Base-by-base conservation (phyloP, 2,113 vertebrate genomes). In the Dolichotis patagonum region DNA sequence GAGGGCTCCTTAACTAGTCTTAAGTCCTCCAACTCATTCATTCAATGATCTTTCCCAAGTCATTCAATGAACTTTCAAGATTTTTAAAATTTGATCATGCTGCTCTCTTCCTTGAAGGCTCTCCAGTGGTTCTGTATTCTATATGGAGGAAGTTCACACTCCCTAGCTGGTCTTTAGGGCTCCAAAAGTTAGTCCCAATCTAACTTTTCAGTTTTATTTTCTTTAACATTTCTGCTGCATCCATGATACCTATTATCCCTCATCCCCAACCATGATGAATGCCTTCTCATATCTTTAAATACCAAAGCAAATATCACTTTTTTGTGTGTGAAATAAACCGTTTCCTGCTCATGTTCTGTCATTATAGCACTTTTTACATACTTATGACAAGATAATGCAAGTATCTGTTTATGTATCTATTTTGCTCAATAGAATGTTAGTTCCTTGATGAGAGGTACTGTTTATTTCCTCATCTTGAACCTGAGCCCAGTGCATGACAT, bases 401-500 rank as follows among this genome's bases (percentile, higher is more conserved):
- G 4, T 88, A 86, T 91, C 93, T 92, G 24, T 95, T 78, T 83
- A 90, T 9, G 65, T 87, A 58, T 46, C 54, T 94, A 54, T 94
- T 96, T 96, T 91, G 41, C 84, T 46, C 38, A 78, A n/a, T 82
- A 95, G 63, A 88, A 77, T 60, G 58, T 78, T 38, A 94, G 30
- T 62, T 96, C 52, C 62, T 63, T 81, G 78, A 94, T 94, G 32
- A 84, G 28, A 85, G 9, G 32, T 6, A 80, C 30, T 94, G 41
- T 84, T 75, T 88, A 88, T 93, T 91, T 94, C 56, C 17, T 24
- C 46, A 88, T 82, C n/a, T 95, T 82, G 85, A 96, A 60, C 46
- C 32, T 30, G 93, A 83, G 24, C 38, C 81, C 67, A 80, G 35
- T 60, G 41, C 43, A 35, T 95, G 88, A 97, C 19, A 46, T 92